phyloP scores from a whole-genome alignment of 2,888 invertebrate genomes.

The Agrotis ipsilon region DNA sequence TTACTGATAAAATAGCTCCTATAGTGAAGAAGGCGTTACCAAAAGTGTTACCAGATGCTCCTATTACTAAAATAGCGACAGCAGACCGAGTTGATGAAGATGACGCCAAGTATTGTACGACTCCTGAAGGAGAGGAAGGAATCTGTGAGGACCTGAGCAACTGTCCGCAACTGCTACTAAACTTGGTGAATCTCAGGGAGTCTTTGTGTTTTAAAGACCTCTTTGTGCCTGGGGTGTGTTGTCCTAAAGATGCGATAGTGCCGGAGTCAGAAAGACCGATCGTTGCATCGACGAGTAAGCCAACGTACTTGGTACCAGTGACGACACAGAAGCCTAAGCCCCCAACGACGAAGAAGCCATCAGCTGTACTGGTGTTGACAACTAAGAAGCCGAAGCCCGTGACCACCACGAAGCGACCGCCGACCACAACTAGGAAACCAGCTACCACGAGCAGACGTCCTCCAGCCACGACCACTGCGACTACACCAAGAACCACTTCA shows the following conservation, averaged over 20 bases:
- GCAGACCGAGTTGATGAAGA: conserved; percentile 86
- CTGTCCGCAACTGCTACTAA: conserved; percentile 96
- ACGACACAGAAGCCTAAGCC: conserved; percentile 83
- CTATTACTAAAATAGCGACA: conserved; percentile 85
- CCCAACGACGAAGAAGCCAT: conserved; percentile 76
- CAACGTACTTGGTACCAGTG: conserved; percentile 85
- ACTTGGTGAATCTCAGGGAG: conserved; percentile 95
- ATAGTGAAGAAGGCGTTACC: conserved; percentile 90
- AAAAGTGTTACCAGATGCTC: conserved; percentile 85
- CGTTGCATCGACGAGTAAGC: conserved; percentile 81
- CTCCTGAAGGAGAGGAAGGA: conserved; percentile 95
- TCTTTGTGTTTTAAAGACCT: conserved; percentile 97
- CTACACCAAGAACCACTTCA: conserved; percentile 83
- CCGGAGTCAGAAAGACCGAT: conserved; percentile 80
- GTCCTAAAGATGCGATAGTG: conserved; percentile 92
- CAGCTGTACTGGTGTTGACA: conserved; percentile 77
- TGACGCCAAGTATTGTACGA: conserved; percentile 93
- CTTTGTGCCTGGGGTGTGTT: conserved; percentile 98
- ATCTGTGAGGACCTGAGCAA: conserved; percentile 97
- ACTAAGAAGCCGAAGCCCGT: conserved; percentile 77
- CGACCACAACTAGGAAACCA: conserved; percentile 75
- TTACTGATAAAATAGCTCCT: conserved; percentile 95
- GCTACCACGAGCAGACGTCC: conserved; percentile 73
- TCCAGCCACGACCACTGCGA: conserved; percentile 71
- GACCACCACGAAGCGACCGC: conserved; percentile 71